Base-by-base conservation (phyloP, 1,140 invertebrate species). In the Hyphantria cunea region DNA sequence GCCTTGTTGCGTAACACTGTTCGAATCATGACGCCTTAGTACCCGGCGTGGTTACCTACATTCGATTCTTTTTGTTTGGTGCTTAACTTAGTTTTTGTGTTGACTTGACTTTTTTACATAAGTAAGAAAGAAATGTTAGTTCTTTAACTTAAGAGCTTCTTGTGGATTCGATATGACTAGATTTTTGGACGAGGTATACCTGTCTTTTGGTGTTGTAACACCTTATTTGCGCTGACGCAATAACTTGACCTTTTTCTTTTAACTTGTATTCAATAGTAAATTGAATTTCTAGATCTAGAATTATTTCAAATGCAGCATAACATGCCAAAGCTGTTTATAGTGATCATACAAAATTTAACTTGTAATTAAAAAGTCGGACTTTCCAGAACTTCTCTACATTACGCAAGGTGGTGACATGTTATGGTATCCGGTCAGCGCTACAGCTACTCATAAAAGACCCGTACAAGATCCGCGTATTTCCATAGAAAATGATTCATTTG, bases 21-120 rank as follows among this genome's bases (percentile, higher is more conserved):
- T 68, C 69, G 68, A 66, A 67, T 76, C 76, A 76, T 82, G 72
- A 72, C 75, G 74, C 75, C 80, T 74, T 82, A 69, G 76, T 81
- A 79, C 56, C 50, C 31, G 42, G 56, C 55, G 56, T 55, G 13
- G 61, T 66, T 66, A 62, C 63, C 64, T 68, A 68, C 70, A 64
- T 68, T 68, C 56, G 33, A 50, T 34, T 25, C 17, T 25, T 25
- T 25, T 25, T 25, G 17, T 25, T 25, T 25, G n/a, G 41, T 60
- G 42, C 59, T 25, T 55, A 34, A 34, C 41, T 59, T 44, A 45
- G 37, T 44, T 58, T 59, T 65, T 47, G 41, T 51, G 13, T 17
- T 12, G 13, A 25, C 47, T 3, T 12, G 33, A 11, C 34, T 56
- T 56, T 56, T 56, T 42, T 56, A 7, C 34, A 39, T 15, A 47